These are phyloP conservation scores for Spialia ferax DNA, from an alignment of 2,888 invertebrate species.

Conservation along the genomic window DNA sequence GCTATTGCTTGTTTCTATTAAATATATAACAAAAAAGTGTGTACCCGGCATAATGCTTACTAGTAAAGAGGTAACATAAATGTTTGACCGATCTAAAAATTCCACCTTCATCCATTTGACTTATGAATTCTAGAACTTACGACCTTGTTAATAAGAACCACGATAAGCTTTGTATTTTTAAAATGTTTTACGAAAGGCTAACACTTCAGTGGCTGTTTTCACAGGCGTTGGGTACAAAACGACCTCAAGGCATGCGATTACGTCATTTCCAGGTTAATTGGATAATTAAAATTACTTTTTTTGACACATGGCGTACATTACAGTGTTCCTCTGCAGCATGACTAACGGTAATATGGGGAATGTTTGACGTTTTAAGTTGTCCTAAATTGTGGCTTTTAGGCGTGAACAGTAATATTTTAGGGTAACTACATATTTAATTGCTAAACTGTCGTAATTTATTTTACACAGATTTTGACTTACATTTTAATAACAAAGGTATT, in stretches of 20 bases:
- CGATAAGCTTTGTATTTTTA: constrained; percentile 24
- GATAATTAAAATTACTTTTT: constrained; percentile 42
- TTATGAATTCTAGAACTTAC: constrained; percentile 27
- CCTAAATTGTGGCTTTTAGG: background rate
- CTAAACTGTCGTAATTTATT: too few relatives aligned
- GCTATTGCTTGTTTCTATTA: background rate
- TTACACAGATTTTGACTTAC: too few relatives aligned
- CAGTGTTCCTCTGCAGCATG: constrained; percentile 2
- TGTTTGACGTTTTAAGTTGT: constrained; percentile 11
- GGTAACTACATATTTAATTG: too few relatives aligned
- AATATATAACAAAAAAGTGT: background rate
- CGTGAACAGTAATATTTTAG: background rate
- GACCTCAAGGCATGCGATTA: constrained; percentile 43
- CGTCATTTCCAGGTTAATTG: constrained; percentile 41
- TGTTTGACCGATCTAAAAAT: constrained; percentile 27
- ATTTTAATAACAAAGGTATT: too few relatives aligned
- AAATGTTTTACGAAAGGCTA: constrained; percentile 22
- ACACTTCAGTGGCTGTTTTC: constrained; percentile 27
- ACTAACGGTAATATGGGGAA: constrained; percentile 7
- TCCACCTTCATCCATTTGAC: constrained; percentile 19
- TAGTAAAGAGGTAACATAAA: constrained; percentile 26
- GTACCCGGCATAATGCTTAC: constrained; percentile 8
- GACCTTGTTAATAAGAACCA: constrained; percentile 30
- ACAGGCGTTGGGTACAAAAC: constrained; percentile 33
- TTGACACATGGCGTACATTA: constrained; percentile 23